Base-by-base conservation (phyloP, 2,797 vertebrate species). In the Lerista edwardsae region DNA sequence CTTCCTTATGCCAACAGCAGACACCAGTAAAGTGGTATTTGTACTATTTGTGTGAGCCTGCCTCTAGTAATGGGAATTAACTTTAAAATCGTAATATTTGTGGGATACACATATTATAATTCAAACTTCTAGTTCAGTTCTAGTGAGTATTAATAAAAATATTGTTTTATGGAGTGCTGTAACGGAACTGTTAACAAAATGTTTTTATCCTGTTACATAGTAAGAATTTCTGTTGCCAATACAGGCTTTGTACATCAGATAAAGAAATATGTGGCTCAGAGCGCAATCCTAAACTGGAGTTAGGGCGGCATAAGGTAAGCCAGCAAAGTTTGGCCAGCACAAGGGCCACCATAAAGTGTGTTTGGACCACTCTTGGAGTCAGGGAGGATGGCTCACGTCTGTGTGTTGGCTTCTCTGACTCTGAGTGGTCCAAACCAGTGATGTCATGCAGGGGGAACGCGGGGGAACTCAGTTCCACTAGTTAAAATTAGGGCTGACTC, bases 61-160 rank as follows among this genome's bases (percentile, higher is more conserved):
- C 12, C 25, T 4, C 8, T 0, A 0, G 44, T 59, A 59, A 55
- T 0, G 21, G 44, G 6, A 72, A 0, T 1, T 11, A 76, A 21
- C 47, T 31, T 69, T 68, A 57, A 31, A 76, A 68, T 55, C 34
- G 41, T 47, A 57, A 29, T 17, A 4, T 64, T n/a, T 29, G 36
- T 23, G 19, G 11, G n/a, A 36, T 4, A 2, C 11, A 8, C 15
- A 41, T 31, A 69, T 69, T 6, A 75, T 67, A 47, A 64, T 77
- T 62, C 4, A 8, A 64, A 23, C 7, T 39, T 61, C n/a, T 27
- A 74, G 34, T 51, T 68, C 72, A 29, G 17, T 3, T 57, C 85
- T 64, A 36, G 61, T 61, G 51, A 4, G n/a, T 1, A n/a, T 51
- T 36, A 55, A 31, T 39, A 44, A 55, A 77, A 65, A 44, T 39